Conservation (phyloP, 2,113 vertebrate genomes). For the Sarotherodon lohbergeri region DNA sequence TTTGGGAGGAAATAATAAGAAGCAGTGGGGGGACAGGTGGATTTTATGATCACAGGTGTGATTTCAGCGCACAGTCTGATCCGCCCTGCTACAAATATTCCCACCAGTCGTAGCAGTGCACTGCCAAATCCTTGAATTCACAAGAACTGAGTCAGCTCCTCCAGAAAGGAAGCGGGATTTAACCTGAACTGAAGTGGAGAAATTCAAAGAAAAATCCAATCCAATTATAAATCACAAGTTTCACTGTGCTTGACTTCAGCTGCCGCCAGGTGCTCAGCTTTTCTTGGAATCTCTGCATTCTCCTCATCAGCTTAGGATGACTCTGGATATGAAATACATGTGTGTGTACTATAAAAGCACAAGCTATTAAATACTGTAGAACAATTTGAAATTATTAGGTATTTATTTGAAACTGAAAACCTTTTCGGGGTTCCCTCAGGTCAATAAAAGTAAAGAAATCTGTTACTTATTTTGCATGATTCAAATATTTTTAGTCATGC, state of each 20-base stretch:
- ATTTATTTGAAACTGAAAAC: neutral
- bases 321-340: neutral
- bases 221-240: neutral
- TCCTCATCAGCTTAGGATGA: neutral
- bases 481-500: neutral
- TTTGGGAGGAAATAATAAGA: conserved; percentile 7
- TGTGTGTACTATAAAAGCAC: neutral
- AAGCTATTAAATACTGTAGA: neutral
- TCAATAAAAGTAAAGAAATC: neutral
- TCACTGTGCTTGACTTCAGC: neutral
- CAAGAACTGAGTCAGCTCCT: neutral
- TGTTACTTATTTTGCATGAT: neutral
- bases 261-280: neutral
- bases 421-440: neutral
- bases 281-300: conserved; percentile 9
- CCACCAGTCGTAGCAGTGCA: neutral
- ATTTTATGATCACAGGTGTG: conserved; percentile 31
- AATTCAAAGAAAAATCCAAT: conserved; percentile 4
- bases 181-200: neutral
- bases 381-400: neutral
- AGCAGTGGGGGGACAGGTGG: conserved; percentile 30
- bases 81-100: neutral
- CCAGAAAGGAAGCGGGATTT: neutral
- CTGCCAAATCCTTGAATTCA: neutral
- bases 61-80: neutral